Conservation (phyloP, 1,140 invertebrate genomes). For the Acromyrmex charruanus region DNA sequence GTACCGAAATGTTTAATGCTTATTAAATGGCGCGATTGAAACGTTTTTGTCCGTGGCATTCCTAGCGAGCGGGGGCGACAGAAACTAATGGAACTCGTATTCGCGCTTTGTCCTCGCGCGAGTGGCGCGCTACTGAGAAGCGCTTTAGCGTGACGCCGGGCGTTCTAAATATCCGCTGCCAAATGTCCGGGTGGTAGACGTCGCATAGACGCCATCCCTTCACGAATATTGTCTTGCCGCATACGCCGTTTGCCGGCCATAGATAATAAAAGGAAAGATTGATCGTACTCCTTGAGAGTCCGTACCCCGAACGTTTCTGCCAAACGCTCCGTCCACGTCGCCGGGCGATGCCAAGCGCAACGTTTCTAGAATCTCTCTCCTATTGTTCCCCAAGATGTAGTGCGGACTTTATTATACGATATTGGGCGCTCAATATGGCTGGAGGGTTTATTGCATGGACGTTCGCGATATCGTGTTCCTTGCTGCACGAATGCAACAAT, state of each 20-base stretch:
- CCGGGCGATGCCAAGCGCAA: constrained; percentile 67
- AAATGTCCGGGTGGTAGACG: constrained; percentile 54
- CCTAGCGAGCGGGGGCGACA: not conserved
- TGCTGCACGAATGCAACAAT: constrained; percentile 25
- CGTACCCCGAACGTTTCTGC: constrained; percentile 50
- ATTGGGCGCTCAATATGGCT: constrained; percentile 50
- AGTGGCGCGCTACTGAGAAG: not conserved
- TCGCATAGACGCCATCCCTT: constrained; percentile 66
- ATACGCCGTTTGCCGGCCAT: constrained; percentile 48
- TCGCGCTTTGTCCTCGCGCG: constrained; percentile 51
- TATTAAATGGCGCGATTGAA: constrained; percentile 15
- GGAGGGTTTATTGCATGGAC: constrained; percentile 64
- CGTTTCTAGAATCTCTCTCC: constrained; percentile 71
- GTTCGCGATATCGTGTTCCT: constrained; percentile 25
- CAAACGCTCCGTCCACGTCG: constrained; percentile 66
- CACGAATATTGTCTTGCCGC: constrained; percentile 64
- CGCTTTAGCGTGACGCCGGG: constrained; percentile 15
- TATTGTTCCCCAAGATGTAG: constrained; percentile 72
- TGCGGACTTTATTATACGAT: constrained; percentile 69
- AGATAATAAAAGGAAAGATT: constrained; percentile 71
- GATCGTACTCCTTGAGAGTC: constrained; percentile 54
- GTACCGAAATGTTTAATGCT: not conserved
- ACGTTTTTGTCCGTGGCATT: not conserved
- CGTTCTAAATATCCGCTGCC: constrained; percentile 71
- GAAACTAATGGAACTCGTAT: constrained; percentile 31